Conservation (phyloP, 2,888 invertebrate species). For the Coenonympha glycerion region DNA sequence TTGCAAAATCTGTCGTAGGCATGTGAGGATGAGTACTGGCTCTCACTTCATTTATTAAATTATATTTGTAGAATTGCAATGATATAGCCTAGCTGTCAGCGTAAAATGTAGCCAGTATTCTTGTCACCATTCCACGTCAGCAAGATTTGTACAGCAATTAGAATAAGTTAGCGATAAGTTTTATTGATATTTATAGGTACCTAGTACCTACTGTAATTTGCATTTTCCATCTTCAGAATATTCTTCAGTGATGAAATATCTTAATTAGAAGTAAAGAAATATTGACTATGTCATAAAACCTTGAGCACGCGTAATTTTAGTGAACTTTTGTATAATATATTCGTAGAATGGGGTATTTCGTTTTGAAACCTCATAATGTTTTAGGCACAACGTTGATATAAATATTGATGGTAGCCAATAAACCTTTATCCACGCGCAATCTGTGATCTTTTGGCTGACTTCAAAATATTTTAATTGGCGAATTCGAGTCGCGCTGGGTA, state of each 20-base stretch:
- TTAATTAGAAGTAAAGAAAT: too few species aligned
- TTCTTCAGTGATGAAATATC: too few species aligned
- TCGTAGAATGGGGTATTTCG: conserved; percentile 16
- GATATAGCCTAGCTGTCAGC: too few species aligned
- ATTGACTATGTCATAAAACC: too few species aligned
- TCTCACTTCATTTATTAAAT: conserved; percentile 1
- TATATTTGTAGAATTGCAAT: too few species aligned
- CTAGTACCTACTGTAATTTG: too few species aligned
- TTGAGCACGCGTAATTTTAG: background rate
- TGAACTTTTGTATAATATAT: background rate
- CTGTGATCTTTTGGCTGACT: conserved; percentile 35
- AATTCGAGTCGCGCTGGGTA: conserved; percentile 29
- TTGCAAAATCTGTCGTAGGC: conserved; percentile 59
- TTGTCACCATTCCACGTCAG: too few species aligned
- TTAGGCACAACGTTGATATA: conserved; percentile 38
- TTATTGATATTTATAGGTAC: too few species aligned
- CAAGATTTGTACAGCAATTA: too few species aligned
- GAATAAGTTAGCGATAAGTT: too few species aligned
- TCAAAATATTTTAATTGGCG: conserved; percentile 55
- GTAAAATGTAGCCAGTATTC: too few species aligned
- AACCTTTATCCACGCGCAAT: conserved; percentile 53
- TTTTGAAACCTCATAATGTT: conserved; percentile 23
- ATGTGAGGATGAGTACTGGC: conserved; percentile 6
- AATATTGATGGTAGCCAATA: conserved; percentile 40
- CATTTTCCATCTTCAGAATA: too few species aligned